phyloP scores from a whole-genome alignment of 1,140 invertebrate genomes.

The Matsumurasca onukii region DNA sequence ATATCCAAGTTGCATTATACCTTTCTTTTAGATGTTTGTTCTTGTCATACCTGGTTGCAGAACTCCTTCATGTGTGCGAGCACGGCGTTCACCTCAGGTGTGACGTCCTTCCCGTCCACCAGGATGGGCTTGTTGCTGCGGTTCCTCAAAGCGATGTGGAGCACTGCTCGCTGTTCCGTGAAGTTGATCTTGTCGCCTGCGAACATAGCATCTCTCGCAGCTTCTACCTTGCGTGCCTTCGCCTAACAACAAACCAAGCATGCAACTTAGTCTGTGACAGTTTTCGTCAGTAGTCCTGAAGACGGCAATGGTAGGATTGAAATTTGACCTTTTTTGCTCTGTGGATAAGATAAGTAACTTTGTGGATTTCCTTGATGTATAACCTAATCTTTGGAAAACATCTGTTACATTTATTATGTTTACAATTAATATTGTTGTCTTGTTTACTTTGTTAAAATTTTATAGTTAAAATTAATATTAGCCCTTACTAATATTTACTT shows the following conservation, averaged over 20 bases:
- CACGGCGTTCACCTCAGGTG: conserved; percentile 90
- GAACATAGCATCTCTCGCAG: conserved; percentile 92
- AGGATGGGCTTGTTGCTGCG: conserved; percentile 73
- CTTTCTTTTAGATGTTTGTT: no score
- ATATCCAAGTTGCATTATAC: no score
- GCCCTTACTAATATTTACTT: neutral
- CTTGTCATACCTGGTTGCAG: conserved; percentile 71
- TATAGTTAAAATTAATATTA: neutral
- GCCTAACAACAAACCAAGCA: conserved; percentile 61
- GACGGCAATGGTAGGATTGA: no score
- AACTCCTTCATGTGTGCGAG: conserved; percentile 96
- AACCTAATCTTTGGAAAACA: no score
- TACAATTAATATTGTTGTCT: no score
- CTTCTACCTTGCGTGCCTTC: conserved; percentile 76
- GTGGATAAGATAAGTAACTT: no score
- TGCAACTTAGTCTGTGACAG: no score
- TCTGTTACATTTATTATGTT: no score
- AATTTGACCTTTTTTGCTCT: no score
- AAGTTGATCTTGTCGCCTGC: conserved; percentile 95
- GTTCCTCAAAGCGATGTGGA: conserved; percentile 94
- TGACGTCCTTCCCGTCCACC: conserved; percentile 91
- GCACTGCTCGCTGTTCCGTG: conserved; percentile 93
- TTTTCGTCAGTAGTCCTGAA: no score
- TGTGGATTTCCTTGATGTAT: no score
- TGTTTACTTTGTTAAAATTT: no score